Evolutionary conservation across 2,113 vertebrate species (phyloP).

Genomic region (Myrmecobius fasciatus): DNA sequence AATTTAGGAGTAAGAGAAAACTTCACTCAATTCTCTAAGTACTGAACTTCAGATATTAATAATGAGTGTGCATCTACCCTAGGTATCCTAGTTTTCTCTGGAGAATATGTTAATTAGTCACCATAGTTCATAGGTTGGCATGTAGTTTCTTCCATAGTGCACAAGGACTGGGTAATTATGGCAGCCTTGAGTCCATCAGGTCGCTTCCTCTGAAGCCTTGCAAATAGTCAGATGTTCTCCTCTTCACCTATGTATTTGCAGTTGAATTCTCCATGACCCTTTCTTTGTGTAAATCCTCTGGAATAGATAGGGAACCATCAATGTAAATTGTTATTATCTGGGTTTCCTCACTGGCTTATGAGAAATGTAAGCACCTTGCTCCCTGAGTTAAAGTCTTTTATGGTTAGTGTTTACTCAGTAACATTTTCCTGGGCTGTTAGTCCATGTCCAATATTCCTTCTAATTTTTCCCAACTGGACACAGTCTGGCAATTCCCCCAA

Average conservation of each 20-base stretch:
- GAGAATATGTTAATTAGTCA: constrained; percentile 81
- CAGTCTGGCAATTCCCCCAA: not conserved
- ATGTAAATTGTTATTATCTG: constrained; percentile 34
- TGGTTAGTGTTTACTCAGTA: not conserved
- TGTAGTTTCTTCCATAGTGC: constrained; percentile 67
- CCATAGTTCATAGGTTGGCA: constrained; percentile 73
- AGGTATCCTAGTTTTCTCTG: constrained; percentile 72
- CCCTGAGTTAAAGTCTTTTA: constrained; percentile 43
- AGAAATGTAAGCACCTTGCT: constrained; percentile 27
- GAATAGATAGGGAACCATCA: constrained; percentile 60
- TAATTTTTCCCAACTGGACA: constrained; percentile 24
- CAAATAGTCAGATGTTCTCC: constrained; percentile 85
- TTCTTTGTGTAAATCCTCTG: constrained; percentile 80
- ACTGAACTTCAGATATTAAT: constrained; percentile 77
- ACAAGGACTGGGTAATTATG: constrained; percentile 66
- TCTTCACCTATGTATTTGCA: constrained; percentile 80
- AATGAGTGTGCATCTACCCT: constrained; percentile 79
- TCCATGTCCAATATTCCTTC: constrained; percentile 5
- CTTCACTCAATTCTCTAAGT: constrained; percentile 35
- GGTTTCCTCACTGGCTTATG: constrained; percentile 37
- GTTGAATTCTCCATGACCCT: constrained; percentile 70
- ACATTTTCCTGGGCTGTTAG: constrained; percentile 18
- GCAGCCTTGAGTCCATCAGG: constrained; percentile 82
- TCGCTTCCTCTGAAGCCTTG: constrained; percentile 86
- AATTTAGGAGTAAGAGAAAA: constrained; percentile 48